Percentiles rank a stretch among this genome's conserved stretches.
Conservation (phyloP, 30 jellyfish, hydroid and myxozoan species). For the Chironex yamaguchii region DNA sequence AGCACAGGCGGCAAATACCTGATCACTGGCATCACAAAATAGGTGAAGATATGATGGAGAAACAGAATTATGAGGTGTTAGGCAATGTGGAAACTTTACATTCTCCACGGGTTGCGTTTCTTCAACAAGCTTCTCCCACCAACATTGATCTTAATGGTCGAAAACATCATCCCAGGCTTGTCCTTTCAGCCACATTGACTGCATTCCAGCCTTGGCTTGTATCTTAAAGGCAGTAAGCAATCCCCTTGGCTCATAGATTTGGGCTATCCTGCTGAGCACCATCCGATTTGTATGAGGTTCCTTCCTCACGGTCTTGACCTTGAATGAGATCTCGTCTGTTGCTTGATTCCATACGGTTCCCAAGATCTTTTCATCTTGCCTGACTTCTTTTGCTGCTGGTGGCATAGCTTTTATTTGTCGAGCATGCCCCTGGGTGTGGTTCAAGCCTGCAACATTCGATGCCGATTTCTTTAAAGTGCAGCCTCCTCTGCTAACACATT, state of each 20-base stretch:
- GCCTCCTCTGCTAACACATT: constrained; percentile 52
- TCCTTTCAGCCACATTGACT: neutral
- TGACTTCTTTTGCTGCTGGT: no score
- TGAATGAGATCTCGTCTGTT: neutral
- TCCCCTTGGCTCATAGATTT: neutral
- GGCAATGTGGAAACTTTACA: neutral
- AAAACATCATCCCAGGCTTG: neutral
- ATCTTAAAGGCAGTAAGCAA: neutral
- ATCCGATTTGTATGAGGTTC: neutral
- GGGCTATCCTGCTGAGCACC: neutral
- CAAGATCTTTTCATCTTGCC: neutral
- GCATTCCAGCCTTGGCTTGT: neutral
- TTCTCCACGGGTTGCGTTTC: neutral
- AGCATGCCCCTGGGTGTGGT: no score
- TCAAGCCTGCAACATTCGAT: constrained; percentile 19
- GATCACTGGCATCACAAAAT: neutral
- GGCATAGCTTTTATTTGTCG: no score
- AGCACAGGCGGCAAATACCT: neutral
- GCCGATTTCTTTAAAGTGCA: constrained; percentile 72
- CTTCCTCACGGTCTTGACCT: neutral
- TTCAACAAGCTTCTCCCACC: neutral
- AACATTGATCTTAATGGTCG: neutral
- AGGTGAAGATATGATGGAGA: neutral
- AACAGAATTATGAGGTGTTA: neutral
- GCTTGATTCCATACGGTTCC: neutral